Conservation (phyloP, 2,113 vertebrate genomes). For the Ophiodon elongatus region DNA sequence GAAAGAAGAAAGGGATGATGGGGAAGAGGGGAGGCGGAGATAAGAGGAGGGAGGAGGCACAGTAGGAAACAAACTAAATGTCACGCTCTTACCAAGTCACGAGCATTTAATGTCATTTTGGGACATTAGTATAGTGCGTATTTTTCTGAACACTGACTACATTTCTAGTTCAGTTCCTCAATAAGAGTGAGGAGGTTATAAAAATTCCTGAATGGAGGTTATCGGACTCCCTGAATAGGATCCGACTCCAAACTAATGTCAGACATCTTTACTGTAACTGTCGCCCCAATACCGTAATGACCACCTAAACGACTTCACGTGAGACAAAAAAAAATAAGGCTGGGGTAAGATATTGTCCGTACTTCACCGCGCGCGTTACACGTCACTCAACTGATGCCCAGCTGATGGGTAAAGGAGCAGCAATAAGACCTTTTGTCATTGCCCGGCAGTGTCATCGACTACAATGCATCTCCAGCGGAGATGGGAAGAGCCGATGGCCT, state of each 20-base stretch:
- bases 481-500: slow-evolving; percentile 49
- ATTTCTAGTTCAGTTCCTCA: background rate
- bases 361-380: background rate
- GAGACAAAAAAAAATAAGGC: no score
- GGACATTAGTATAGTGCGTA: slow-evolving; percentile 8
- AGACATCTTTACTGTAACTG: background rate
- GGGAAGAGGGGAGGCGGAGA: background rate
- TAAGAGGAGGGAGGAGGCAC: background rate
- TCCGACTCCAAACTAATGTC: background rate
- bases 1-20: background rate
- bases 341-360: no score
- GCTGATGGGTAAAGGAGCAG: background rate
- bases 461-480: slow-evolving; percentile 8
- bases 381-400: background rate
- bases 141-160: background rate
- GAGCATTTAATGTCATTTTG: slow-evolving; percentile 35
- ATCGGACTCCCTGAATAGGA: background rate
- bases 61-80: slow-evolving; percentile 29
- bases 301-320: background rate
- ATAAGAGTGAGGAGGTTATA: background rate
- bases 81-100: slow-evolving; percentile 25
- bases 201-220: no score
- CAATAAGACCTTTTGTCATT: background rate
- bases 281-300: no score
- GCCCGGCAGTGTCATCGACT: slow-evolving; percentile 1